Conservation (phyloP, 1,140 invertebrate species). For the Musca vetustissima region DNA sequence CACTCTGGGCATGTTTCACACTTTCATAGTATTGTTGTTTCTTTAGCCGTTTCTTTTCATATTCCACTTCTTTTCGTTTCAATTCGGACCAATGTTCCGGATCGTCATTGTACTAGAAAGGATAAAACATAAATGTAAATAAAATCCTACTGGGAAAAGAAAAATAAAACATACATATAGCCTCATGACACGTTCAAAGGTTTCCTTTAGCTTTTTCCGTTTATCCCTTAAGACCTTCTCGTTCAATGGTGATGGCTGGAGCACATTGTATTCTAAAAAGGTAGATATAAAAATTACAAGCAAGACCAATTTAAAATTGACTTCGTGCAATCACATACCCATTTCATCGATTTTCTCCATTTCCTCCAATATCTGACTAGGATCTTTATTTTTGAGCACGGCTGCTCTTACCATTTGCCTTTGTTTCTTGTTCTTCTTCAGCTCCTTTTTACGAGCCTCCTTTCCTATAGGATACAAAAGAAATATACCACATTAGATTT, state of each 20-base stretch:
- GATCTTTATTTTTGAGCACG: slow-evolving; percentile 98
- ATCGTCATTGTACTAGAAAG: slow-evolving; percentile 89
- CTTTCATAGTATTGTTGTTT: slow-evolving; percentile 92
- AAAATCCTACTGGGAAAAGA: neutral
- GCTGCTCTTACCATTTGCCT: slow-evolving; percentile 92
- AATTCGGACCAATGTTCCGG: slow-evolving; percentile 90
- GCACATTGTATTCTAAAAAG: slow-evolving; percentile 86
- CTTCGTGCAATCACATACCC: slow-evolving; percentile 64
- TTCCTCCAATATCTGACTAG: slow-evolving; percentile 88
- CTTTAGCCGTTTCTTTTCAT: slow-evolving; percentile 85
- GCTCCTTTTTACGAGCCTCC: slow-evolving; percentile 94
- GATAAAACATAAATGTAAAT: neutral
- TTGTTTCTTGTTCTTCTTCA: slow-evolving; percentile 98
- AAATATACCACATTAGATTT: too few species aligned
- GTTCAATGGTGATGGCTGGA: slow-evolving; percentile 89
- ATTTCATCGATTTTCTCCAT: slow-evolving; percentile 98
- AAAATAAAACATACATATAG: slow-evolving; percentile 84
- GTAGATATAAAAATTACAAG: slow-evolving; percentile 13
- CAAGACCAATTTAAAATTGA: too few species aligned
- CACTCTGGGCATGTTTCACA: slow-evolving; percentile 91
- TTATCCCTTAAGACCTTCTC: slow-evolving; percentile 97
- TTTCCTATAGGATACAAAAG: slow-evolving; percentile 68
- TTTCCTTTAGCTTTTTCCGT: slow-evolving; percentile 92
- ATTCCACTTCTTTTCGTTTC: slow-evolving; percentile 87
- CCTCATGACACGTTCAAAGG: slow-evolving; percentile 88